These are phyloP conservation scores for Drosophila eohydei DNA, from an alignment of 2,888 invertebrate species.

Conservation along the genomic window DNA sequence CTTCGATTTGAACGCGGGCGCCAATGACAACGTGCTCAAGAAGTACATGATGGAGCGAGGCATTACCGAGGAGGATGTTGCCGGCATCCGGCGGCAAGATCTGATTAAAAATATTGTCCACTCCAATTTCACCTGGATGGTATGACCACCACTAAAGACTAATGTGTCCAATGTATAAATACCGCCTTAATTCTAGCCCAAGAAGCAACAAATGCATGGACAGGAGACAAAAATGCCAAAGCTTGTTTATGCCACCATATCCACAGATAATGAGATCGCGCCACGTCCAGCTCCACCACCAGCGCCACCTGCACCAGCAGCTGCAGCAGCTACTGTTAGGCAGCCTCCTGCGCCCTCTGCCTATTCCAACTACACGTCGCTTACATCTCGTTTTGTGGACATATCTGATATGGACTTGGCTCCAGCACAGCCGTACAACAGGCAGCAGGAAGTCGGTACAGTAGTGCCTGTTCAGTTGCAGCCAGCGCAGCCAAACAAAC, in stretches of 20 bases:
- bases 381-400: conserved; percentile 66
- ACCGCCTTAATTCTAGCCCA: conserved; percentile 49
- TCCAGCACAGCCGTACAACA: not conserved
- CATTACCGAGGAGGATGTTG: conserved; percentile 76
- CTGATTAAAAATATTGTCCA: conserved; percentile 77
- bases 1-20: conserved; percentile 69
- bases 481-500: conserved; percentile 27
- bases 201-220: conserved; percentile 36
- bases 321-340: not conserved
- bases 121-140: conserved; percentile 80
- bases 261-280: conserved; percentile 64
- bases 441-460: conserved; percentile 38
- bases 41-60: conserved; percentile 82
- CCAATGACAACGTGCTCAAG: conserved; percentile 75
- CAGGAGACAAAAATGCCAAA: conserved; percentile 29
- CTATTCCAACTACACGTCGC: conserved; percentile 59
- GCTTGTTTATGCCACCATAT: conserved; percentile 72
- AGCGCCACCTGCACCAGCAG: conserved; percentile 3
- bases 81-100: conserved; percentile 72
- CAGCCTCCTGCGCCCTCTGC: not conserved
- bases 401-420: conserved; percentile 61
- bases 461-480: conserved; percentile 62
- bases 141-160: conserved; percentile 26
- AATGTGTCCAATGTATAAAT: not conserved
- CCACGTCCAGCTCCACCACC: conserved; percentile 61